Base-by-base conservation (phyloP, 1,140 invertebrate species). In the Diorhabda sublineata region DNA sequence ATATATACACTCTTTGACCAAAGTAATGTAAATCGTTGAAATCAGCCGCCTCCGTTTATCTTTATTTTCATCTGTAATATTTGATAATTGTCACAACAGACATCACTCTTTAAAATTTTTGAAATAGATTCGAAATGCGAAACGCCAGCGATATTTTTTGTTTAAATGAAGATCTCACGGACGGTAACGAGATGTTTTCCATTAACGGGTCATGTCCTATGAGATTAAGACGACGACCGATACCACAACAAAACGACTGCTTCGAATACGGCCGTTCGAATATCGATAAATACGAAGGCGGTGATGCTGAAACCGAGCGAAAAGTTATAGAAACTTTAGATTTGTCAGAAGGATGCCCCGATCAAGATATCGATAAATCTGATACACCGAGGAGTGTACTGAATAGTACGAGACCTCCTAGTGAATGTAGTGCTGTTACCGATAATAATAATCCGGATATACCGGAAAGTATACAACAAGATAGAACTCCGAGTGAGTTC, bases 101-200 rank as follows among this genome's bases (percentile, higher is more conserved):
- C 26, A 26, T 26, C 26, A 26, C 26, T 26, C 26, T 26, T 26
- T 26, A 26, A 26, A 26, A 26, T 26, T 6, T 56, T n/a, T 56
- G 52, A 7, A 56, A 7, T 56, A 6, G n/a, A 56, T 56, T 56
- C 6, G 52, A 73, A 62, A 75, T 75, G 75, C 72, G 73, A 7
- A 77, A 77, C 52, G 67, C 70, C 4, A 77, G 75, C 64, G 75
- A 77, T 66, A 77, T 77, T 67, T 77, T 77, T 59, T 75, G 74
- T 52, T 64, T 77, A 45, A 77, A 77, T 59, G 71, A 69, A 44
- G 75, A 73, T 7, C 69, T 73, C 45, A 74, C 71, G 7, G 71
- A 71, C 57, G 75, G 75, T n/a, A 77, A 62, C 26, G 69, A 73
- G 69, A 75, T 77, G 60, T 75, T 77, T 63, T 77, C 75, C 11